Percentiles rank a stretch among this genome's conserved stretches.
Conservation (phyloP, 2,113 vertebrate genomes). For the Oreocharis arfaki region DNA sequence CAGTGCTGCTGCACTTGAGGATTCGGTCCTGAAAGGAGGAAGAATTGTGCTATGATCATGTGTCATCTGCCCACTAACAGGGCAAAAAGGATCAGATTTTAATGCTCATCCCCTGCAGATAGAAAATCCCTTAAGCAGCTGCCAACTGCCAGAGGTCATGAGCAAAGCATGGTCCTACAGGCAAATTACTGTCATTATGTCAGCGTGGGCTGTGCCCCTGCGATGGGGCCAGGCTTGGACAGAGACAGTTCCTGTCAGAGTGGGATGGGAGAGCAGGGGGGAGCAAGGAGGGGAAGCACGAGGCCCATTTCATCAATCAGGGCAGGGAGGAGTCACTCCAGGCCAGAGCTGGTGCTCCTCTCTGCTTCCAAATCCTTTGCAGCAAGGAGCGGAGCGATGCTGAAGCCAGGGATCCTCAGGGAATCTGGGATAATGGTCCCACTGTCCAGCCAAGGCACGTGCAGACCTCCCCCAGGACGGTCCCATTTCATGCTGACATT, state of each 20-base stretch:
- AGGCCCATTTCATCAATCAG: background rate
- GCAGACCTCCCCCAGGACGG: background rate
- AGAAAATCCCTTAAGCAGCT: background rate
- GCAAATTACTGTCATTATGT: background rate
- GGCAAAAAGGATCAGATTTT: background rate
- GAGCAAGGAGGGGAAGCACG: background rate
- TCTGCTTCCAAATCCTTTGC: background rate
- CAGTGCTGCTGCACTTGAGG: background rate
- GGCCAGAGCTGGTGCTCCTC: background rate
- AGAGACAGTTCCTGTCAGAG: background rate
- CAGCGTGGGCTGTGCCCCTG: background rate
- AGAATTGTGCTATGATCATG: background rate
- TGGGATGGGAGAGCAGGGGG: background rate
- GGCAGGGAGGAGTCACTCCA: background rate
- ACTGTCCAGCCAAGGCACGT: fast-evolving
- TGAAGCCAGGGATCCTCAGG: background rate
- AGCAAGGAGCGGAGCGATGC: background rate
- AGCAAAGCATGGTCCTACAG: background rate
- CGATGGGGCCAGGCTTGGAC: background rate
- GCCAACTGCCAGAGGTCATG: background rate
- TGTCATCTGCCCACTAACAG: background rate
- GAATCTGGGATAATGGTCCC: no score
- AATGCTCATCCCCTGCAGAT: background rate
- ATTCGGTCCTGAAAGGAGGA: background rate
- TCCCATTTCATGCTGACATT: background rate